A percentile compares a stretch with the other conserved stretches of the same genome.
These are phyloP conservation scores for Electrona antarctica DNA, from an alignment of 2,113 vertebrate genomes.

Conservation along the genomic window DNA sequence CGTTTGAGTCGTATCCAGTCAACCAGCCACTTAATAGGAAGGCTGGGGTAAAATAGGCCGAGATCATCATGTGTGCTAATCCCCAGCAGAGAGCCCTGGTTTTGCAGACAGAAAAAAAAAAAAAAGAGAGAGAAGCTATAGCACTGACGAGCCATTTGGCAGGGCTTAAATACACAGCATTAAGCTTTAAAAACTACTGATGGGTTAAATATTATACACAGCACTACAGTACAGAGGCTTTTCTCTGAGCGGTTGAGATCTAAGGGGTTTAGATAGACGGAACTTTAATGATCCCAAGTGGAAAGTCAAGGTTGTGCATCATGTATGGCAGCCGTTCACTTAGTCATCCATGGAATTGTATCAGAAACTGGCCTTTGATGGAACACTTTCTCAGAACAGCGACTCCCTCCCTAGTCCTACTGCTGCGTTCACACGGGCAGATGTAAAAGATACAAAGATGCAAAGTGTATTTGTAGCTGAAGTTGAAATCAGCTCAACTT, in stretches of 20 bases:
- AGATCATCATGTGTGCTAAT: conserved; percentile 9
- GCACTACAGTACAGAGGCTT: conserved; percentile 22
- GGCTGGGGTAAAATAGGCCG: conserved; percentile 10
- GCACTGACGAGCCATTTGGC: too few species aligned
- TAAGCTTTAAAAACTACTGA: conserved; percentile 21
- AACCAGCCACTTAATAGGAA: not conserved
- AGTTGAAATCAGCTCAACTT: too few species aligned
- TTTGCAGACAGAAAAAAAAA: conserved; percentile 26
- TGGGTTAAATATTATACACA: conserved; percentile 24
- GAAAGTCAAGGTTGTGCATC: too few species aligned
- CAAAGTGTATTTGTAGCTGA: too few species aligned
- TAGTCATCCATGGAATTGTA: too few species aligned
- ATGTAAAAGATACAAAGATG: too few species aligned
- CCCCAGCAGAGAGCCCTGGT: conserved; percentile 10
- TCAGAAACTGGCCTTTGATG: too few species aligned
- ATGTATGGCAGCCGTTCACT: too few species aligned
- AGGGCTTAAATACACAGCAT: conserved; percentile 10
- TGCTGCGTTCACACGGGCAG: too few species aligned
- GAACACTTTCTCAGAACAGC: too few species aligned
- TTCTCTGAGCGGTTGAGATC: conserved; percentile 28
- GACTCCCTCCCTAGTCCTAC: too few species aligned
- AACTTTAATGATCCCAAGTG: too few species aligned
- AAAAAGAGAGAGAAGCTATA: not conserved
- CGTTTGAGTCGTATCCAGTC: not conserved
- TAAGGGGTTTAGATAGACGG: not conserved